Evolutionary conservation across 2,888 invertebrate species (phyloP), one percentile per base, ranked within the genome.

Genomic region (Candidula unifasciata): DNA sequence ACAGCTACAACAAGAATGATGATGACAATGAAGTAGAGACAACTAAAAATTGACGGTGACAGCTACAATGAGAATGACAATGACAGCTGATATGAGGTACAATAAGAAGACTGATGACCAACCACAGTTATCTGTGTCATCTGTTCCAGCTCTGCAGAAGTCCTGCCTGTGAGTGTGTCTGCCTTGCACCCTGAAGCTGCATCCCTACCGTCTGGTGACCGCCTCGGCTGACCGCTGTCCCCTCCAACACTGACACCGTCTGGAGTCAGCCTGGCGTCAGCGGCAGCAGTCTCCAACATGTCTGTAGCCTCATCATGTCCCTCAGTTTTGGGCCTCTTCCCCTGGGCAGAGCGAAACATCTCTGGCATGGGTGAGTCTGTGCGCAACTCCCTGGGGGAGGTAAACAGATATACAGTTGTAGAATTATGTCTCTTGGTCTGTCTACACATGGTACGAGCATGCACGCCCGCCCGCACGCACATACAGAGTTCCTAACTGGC

Each of bases 341-440:
- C 54, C 5, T 80, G 33, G 66, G 3, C 44, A 3, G 80, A 44
- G 86, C 92, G 92, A 87, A 93, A 93, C 18, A 92, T 89, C 80
- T 91, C 91, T 27, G 91, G 91, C 76, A 89, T 90, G 2, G 90
- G 89, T 35, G 86, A 82, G 33, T 80, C 33, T 10, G 88, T 82
- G 3, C 87, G 85, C 77, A 89, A 87, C 37, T 90, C 89, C 78
- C 90, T 90, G 87, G 35, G 87, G 35, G 24, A 66, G 16, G 79
- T 54, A n/a, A 71, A 73, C 68, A 82, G 74, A 60, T 24, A 66
- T 18, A 44, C 44, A 44, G 44, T 13, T 13, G 13, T 10, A 44
- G 6, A 44, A 13, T 44, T 10, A 44, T 44, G 10, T 44, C 5
- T 44, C 44, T 44, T 13, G 13, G 13, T 44, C 44, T 44, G 44